Evolutionary conservation across 2,113 vertebrate species (phyloP).

Genomic region (Galeopterus variegatus): DNA sequence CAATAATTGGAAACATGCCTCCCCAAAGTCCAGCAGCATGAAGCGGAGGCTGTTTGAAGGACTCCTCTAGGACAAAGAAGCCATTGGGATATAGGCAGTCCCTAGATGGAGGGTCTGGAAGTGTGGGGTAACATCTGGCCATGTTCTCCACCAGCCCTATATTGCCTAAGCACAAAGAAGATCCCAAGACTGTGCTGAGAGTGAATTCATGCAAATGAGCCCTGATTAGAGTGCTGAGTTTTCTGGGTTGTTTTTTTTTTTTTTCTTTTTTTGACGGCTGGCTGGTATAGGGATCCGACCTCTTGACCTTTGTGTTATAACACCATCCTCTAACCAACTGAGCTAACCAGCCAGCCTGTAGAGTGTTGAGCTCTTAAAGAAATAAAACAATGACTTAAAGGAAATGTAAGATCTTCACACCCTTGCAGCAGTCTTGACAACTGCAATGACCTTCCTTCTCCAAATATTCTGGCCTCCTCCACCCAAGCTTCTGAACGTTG

Average conservation of each 20-base stretch:
- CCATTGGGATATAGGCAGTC: neutral
- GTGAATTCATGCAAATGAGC: neutral
- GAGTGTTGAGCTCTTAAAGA: neutral
- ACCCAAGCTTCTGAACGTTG: neutral
- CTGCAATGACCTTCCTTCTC: neutral
- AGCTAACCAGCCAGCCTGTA: too few species aligned
- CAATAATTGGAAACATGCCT: neutral
- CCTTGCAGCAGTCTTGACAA: neutral
- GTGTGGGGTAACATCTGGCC: neutral
- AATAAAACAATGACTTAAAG: neutral
- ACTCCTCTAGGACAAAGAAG: neutral
- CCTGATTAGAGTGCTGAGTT: neutral
- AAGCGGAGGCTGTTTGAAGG: neutral
- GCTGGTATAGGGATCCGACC: too few species aligned
- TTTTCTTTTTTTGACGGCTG: too few species aligned
- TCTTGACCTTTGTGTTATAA: too few species aligned
- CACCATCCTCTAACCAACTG: too few species aligned
- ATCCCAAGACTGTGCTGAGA: rapidly evolving
- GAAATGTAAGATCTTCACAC: neutral
- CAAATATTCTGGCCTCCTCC: neutral
- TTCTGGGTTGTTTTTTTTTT: too few species aligned
- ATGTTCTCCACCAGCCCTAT: neutral
- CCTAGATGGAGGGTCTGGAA: neutral
- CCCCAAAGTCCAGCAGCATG: neutral
- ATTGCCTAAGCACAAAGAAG: neutral